Evolutionary conservation across 1,140 invertebrate genomes (phyloP).

Genomic region (Heliothis subflexa): DNA sequence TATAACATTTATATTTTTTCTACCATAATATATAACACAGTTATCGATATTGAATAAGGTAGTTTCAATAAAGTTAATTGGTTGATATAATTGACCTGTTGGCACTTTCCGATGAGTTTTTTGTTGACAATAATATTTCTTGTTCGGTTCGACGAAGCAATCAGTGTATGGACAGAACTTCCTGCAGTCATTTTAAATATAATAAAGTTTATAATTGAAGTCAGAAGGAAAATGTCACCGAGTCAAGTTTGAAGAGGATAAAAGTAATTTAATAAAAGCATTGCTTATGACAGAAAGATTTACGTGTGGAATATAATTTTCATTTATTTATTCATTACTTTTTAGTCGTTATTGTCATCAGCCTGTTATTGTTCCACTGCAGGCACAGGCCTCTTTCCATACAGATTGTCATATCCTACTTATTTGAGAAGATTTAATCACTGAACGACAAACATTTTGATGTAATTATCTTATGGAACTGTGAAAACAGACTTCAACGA

Average conservation of each 20-base stretch:
- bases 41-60: constrained; percentile 18
- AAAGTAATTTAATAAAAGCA: not conserved
- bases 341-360: not conserved
- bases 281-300: not conserved
- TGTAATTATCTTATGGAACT: too few species aligned
- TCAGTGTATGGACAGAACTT: not conserved
- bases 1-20: constrained; percentile 11
- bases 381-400: too few species aligned
- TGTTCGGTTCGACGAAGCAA: not conserved
- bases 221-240: not conserved
- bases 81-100: constrained; percentile 26
- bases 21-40: constrained; percentile 14
- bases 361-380: too few species aligned
- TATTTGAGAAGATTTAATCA: too few species aligned
- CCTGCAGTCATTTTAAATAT: not conserved
- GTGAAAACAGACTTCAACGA: too few species aligned
- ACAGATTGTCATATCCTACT: too few species aligned
- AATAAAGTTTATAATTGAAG: constrained; percentile 1
- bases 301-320: too few species aligned
- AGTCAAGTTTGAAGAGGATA: not conserved
- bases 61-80: constrained; percentile 26
- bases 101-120: constrained; percentile 15
- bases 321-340: not conserved
- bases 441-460: too few species aligned
- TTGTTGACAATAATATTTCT: constrained; percentile 11